Evolutionary conservation across 2,888 invertebrate species (phyloP).

Genomic region (Sicus ferrugineus): DNA sequence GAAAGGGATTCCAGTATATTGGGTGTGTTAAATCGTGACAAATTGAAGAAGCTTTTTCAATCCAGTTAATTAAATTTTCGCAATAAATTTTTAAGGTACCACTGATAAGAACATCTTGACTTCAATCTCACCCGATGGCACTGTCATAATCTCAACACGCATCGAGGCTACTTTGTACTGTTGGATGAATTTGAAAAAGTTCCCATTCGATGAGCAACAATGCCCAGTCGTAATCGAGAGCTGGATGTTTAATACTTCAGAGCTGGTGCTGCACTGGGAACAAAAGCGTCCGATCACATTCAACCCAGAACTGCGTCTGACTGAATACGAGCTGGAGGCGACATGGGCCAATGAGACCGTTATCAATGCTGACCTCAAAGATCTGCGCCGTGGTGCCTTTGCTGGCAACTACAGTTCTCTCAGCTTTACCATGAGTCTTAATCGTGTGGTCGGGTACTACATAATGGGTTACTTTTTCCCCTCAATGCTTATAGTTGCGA

Average conservation of each 20-base stretch:
- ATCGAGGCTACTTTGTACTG: conserved; percentile 85
- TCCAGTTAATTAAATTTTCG: not conserved
- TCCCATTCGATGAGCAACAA: conserved; percentile 85
- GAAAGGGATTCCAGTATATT: conserved; percentile 79
- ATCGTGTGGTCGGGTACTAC: conserved; percentile 85
- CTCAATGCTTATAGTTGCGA: conserved; percentile 84
- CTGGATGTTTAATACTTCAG: conserved; percentile 84
- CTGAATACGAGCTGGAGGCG: conserved; percentile 78
- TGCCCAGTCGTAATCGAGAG: conserved; percentile 83
- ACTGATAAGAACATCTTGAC: conserved; percentile 80
- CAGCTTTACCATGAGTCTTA: conserved; percentile 79
- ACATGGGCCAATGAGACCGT: conserved; percentile 77
- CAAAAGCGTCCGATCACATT: conserved; percentile 76
- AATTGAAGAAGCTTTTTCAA: not conserved
- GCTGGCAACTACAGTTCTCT: conserved; percentile 85
- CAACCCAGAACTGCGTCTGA: conserved; percentile 79
- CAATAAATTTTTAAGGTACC: conserved; percentile 66
- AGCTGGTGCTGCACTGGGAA: conserved; percentile 80
- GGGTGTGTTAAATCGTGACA: conserved; percentile 51
- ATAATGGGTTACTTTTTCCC: conserved; percentile 89
- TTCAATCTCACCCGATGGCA: conserved; percentile 80
- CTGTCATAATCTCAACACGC: conserved; percentile 79
- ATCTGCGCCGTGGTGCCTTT: conserved; percentile 76
- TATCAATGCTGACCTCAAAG: conserved; percentile 73
- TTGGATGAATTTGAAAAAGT: conserved; percentile 86